Evolutionary conservation across 2,113 vertebrate genomes (phyloP), one percentile per base, ranked within the genome.

Genomic region (Polypterus senegalus): DNA sequence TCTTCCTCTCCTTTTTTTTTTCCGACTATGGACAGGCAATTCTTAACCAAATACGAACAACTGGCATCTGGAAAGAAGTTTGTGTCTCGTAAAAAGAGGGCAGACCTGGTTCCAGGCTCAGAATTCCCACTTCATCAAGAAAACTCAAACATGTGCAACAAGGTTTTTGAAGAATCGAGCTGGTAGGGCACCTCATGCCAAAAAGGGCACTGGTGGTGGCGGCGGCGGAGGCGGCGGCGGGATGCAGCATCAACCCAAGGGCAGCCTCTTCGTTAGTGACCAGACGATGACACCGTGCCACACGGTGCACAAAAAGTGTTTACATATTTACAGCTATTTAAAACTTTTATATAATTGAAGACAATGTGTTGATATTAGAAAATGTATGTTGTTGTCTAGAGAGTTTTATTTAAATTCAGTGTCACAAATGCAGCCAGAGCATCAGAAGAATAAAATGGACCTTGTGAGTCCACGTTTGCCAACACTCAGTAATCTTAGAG

Each of bases 111-210:
- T 6, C 66, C 85, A 0, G 94, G 96, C 46, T 93, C 89, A 0
- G 93, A 99, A 47, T 90, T 91, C 65, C 96, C 96, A 7, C 91
- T 99, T 60, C 93, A 99, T 68, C 92, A 91, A 70, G 93, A 97
- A 65, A 99, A 99, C 81, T 94, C 95, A 2, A 81, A 95, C 72
- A 98, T 95, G 94, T 99, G 96, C 85, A 95, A 81, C 64, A 78
- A 67, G 67, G 91, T 92, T 62, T 92, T 95, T 0, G 3, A 71
- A 0, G 76, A 85, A 48, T 74, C 79, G 0, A 84, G 79, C 71
- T 84, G 78, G 77, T 86, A 86, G 66, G 74, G 3, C 6, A 4
- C 6, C 56, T n/a, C 43, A 7, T 3, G 5, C 27, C 1, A 48
- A 62, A 58, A 53, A 54, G 47, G 54, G n/a, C 44, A 27, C 5